Conservation (phyloP, 2,113 vertebrate species). For the Bujurquina vittata region DNA sequence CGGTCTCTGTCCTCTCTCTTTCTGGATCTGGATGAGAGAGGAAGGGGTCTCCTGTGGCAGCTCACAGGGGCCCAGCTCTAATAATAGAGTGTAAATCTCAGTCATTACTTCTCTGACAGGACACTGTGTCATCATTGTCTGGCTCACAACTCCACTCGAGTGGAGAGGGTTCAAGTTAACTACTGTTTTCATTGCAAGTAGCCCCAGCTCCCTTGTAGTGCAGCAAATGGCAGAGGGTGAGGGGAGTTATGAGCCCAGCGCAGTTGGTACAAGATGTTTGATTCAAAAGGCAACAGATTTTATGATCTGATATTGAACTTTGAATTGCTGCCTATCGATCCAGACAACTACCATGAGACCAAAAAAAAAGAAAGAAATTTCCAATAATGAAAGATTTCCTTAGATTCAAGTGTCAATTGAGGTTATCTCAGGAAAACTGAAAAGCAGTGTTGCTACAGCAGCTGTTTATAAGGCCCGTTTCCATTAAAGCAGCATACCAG, state of each 20-base stretch:
- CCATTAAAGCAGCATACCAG: slow-evolving; percentile 29
- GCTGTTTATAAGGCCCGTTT: slow-evolving; percentile 5
- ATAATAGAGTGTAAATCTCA: slow-evolving; percentile 80
- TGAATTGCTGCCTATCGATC: slow-evolving; percentile 26
- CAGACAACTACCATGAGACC: slow-evolving; percentile 16
- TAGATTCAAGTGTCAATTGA: slow-evolving; percentile 21
- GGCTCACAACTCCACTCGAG: slow-evolving; percentile 61
- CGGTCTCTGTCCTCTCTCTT: slow-evolving; percentile 31
- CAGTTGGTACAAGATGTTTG: slow-evolving; percentile 18
- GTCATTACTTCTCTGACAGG: slow-evolving; percentile 78
- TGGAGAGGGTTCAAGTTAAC: slow-evolving; percentile 66
- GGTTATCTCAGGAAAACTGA: slow-evolving; percentile 20
- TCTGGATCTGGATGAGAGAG: slow-evolving; percentile 49
- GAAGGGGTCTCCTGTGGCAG: slow-evolving; percentile 69
- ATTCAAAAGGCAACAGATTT: slow-evolving; percentile 38
- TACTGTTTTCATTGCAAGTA: slow-evolving; percentile 61
- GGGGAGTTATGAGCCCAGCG: neutral
- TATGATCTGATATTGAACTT: slow-evolving; percentile 27
- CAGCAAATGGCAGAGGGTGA: slow-evolving; percentile 54
- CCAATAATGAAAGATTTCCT: slow-evolving; percentile 23
- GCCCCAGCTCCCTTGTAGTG: slow-evolving; percentile 50
- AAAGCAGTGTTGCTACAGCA: neutral
- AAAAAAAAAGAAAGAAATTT: slow-evolving; percentile 16
- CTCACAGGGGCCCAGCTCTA: slow-evolving; percentile 73
- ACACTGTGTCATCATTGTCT: slow-evolving; percentile 79